Base-by-base conservation (phyloP, 2,797 vertebrate genomes). In the Acropternis orthonyx region DNA sequence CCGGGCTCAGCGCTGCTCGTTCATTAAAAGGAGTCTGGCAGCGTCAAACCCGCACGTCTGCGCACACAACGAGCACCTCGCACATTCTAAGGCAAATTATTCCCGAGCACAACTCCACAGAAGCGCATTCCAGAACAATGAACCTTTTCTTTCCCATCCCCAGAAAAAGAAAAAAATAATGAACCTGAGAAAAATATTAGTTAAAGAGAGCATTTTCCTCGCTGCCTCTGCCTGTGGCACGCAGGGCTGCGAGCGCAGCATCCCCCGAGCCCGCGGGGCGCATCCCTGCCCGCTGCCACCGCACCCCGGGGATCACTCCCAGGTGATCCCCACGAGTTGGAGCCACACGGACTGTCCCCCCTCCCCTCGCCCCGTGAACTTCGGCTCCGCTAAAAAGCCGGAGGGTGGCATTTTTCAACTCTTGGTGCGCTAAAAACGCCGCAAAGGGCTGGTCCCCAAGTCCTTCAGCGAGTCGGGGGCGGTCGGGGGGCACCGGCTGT, bases 51-150 rank as follows among this genome's bases (percentile, higher is more conserved):
- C 4, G 84, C 86, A 58, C 61, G 23, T 30, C 80, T 75, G 80
- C 49, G 10, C 95, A 36, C 36, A 2, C 68, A 2, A 0, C 4
- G 26, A 54, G 89, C 6, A 0, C 79, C 89, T 39, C 68, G 0
- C 6, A 5, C 12, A 2, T 28, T n/a, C 67, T 0, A 1, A 6
- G 54, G n/a, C 56, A 4, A 13, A 69, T 55, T 1, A 8, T 49
- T 24, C 51, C 41, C 48, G 0, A 37, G 59, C 83, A 0, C 37
- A 91, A 88, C 88, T 93, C 93, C 62, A 8, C 48, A 1, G 24
- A 6, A 75, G 73, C 5, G 20, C 49, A 3, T 71, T 39, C 56
- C 89, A 6, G 41, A 92, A 63, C 85, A 75, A 67, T 0, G 43
- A 83, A 12, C 79, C 91, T 61, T 28, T 32, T 43, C 84, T 44